Base-by-base conservation (phyloP, 2,888 invertebrate genomes). In the Drosophila lutescens region DNA sequence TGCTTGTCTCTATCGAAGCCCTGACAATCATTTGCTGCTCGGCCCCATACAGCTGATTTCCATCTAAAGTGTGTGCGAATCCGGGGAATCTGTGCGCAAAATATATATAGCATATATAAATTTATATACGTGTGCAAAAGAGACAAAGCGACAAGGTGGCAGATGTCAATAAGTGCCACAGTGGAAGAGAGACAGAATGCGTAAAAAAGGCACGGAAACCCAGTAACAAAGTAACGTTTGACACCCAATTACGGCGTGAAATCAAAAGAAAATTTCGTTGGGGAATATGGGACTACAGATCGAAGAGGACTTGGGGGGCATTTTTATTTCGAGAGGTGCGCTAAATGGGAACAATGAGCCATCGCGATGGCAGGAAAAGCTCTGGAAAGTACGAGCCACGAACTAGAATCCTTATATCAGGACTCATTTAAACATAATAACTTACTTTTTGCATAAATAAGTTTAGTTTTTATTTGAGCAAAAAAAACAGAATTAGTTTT, bases 161-260 rank as follows among this genome's bases (percentile, higher is more conserved):
- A 82, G 81, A 82, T 80, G 82, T 86, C 82, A 82, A 86, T 82
- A 86, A 86, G 79, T 84, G 85, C 74, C 81, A 71, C 62, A 77
- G 79, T 61, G 66, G 65, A 70, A 74, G 41, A 51, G 40, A 55
- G 59, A 38, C 54, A 54, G 57, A 41, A 26, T 43, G 46, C 53
- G 66, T 56, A 68, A 57, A 54, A 70, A 62, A 62, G 61, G 62
- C 56, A 46, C 53, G 78, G 80, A 76, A 72, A 62, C 55, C 78
- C 66, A 70, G 81, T 67, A 84, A 80, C 87, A 86, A 86, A 80
- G 85, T 74, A 79, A 83, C 79, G 77, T 80, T 85, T 88, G 85
- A 85, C 85, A 85, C 88, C 88, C 88, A 85, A 85, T 88, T 85
- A 88, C 85, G 78, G 79, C 79, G 77, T 74, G 77, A 88, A 88